These are phyloP conservation scores for Allobates femoralis DNA, from an alignment of 2,797 vertebrate species.

Conservation along the genomic window DNA sequence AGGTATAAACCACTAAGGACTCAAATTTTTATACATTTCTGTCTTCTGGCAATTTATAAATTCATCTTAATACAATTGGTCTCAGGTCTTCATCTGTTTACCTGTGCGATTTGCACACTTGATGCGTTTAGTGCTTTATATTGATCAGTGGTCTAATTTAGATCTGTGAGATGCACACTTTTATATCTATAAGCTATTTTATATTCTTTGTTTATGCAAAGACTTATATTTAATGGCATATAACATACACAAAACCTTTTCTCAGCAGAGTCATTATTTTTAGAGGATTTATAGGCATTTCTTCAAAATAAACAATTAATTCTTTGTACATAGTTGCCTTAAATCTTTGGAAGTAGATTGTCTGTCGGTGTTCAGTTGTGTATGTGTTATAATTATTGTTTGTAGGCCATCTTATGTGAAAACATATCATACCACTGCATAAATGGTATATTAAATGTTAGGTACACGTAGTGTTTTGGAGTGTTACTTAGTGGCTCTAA, in stretches of 20 bases:
- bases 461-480: not conserved
- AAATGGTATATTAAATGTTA: not conserved
- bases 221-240: not conserved
- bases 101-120: not conserved
- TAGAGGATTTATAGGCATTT: slow-evolving; percentile 19
- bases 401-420: not conserved
- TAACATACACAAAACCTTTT: not conserved
- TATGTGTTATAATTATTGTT: not conserved
- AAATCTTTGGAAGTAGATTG: not conserved
- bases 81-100: slow-evolving; percentile 16
- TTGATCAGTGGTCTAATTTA: not conserved
- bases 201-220: not conserved
- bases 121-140: not conserved
- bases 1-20: too few relatives aligned
- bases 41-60: too few relatives aligned
- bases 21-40: not conserved
- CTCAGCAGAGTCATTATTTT: not conserved
- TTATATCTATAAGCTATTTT: slow-evolving; percentile 24
- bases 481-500: not conserved
- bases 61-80: not conserved
- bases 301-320: not conserved
- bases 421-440: not conserved
- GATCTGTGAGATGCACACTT: not conserved
- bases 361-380: slow-evolving; percentile 6
- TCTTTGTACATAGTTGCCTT: slow-evolving; percentile 33